Evolutionary conservation across 2,797 vertebrate genomes (phyloP).

Genomic region (Anolis apletophallus): DNA sequence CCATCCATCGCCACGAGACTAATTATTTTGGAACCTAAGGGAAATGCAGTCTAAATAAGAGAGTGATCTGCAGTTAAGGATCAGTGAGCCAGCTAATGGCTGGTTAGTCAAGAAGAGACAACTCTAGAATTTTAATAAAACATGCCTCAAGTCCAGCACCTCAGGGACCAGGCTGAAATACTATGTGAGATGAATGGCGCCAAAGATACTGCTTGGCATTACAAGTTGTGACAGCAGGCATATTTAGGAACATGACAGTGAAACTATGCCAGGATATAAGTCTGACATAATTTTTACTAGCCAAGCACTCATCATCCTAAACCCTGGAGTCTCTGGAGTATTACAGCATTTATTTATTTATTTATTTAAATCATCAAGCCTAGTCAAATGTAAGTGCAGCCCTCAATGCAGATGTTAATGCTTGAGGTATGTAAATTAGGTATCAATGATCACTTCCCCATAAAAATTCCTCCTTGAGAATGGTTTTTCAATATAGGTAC

Average conservation of each 20-base stretch:
- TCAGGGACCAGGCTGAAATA: conserved; percentile 68
- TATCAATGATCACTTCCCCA: background rate
- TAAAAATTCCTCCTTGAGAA: background rate
- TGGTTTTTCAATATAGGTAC: background rate
- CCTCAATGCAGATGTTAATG: background rate
- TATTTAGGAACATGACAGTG: background rate
- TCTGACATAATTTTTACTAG: background rate
- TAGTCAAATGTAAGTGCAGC: background rate
- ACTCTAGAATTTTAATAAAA: conserved; percentile 76
- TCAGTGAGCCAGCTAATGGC: conserved; percentile 77
- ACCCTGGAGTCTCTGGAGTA: background rate
- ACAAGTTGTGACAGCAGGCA: background rate
- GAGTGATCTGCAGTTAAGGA: conserved; percentile 76
- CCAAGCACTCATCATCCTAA: background rate
- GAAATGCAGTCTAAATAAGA: conserved; percentile 74
- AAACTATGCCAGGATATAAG: background rate
- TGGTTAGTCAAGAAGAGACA: conserved; percentile 75
- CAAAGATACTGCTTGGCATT: conserved; percentile 48
- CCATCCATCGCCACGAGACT: conserved; percentile 71
- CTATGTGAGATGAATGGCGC: conserved; percentile 49
- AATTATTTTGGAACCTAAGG: conserved; percentile 77
- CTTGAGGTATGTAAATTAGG: background rate
- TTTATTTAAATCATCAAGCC: background rate
- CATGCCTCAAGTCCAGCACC: conserved; percentile 64
- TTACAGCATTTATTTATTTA: no score